Base-by-base conservation (phyloP, 2,113 vertebrate species). In the Sus scrofa region DNA sequence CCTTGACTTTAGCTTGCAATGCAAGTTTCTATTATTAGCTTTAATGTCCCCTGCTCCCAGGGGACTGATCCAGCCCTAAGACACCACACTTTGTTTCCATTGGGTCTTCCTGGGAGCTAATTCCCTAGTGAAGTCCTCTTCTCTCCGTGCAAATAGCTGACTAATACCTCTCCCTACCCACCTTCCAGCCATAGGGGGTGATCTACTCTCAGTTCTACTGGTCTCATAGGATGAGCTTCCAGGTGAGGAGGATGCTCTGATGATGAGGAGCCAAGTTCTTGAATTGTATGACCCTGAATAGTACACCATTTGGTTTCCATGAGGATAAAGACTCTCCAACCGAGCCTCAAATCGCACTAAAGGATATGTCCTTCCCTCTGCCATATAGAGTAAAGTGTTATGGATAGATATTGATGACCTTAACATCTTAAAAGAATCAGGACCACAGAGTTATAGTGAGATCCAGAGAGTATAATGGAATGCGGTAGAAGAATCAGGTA, bases 231-330 rank as follows among this genome's bases (percentile, higher is more conserved):
- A 37, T 54, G 32, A 75, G 32, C 18, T 73, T 74, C 5, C 22
- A 14, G 37, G n/a, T 54, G 20, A 94, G 81, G 30, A 82, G 13
- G 20, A 68, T 68, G 14, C 86, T 58, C 12, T 91, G 22, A 94
- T 56, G 58, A 96, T 83, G 63, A 84, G 15, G 20, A 93, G 77
- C 50, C 27, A 94, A 77, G 16, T 84, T 22, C 75, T 95, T 91
- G 32, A 89, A 77, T 68, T 32, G 52, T 18, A 67, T 30, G 62
- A 86, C 44, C 11, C 19, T 89, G 13, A 67, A 65, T 27, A 32
- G 32, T 52, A 39, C 3, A 56, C 22, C 67, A 54, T 82, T 95
- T 91, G 58, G 70, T 89, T 19, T 86, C 68, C 24, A 19, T 60
- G 37, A 73, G 50, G 20, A 78, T 83, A 56, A 91, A 89, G 34